A percentile compares a stretch with the other conserved stretches of the same genome.
phyloP scores from a whole-genome alignment of 2,113 vertebrate genomes.

The Mirza zaza region DNA sequence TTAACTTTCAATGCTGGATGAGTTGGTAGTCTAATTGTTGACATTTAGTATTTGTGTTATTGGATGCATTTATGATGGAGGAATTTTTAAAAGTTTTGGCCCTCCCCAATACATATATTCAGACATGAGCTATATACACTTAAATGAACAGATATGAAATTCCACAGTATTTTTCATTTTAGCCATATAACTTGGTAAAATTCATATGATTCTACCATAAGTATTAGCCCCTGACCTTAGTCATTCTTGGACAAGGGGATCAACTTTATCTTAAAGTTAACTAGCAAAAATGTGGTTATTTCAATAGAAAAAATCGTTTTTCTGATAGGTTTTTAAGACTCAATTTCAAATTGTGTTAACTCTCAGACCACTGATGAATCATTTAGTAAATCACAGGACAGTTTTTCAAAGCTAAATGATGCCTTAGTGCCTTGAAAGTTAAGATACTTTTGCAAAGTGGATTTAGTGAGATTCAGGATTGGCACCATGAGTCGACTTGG shows the following conservation, averaged over 20 bases:
- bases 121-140: not conserved
- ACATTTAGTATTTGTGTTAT: not conserved
- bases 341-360: constrained; percentile 42
- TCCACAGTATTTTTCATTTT: constrained; percentile 22
- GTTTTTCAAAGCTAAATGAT: constrained; percentile 62
- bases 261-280: not conserved
- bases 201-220: not conserved
- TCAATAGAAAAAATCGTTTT: constrained; percentile 4
- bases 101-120: not conserved
- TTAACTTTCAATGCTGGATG: not conserved
- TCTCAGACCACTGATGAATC: constrained; percentile 48
- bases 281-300: constrained; percentile 6
- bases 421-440: constrained; percentile 62
- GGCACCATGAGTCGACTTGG: not conserved
- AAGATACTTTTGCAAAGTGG: constrained; percentile 50
- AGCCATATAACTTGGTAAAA: not conserved
- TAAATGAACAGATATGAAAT: not conserved
- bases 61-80: not conserved
- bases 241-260: not conserved
- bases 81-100: not conserved
- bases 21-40: not conserved
- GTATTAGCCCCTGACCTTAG: not conserved
- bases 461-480: not conserved
- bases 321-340: not conserved
- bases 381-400: constrained; percentile 32